Base-by-base conservation (phyloP, 2,113 vertebrate species). In the Zosterops pallidus region DNA sequence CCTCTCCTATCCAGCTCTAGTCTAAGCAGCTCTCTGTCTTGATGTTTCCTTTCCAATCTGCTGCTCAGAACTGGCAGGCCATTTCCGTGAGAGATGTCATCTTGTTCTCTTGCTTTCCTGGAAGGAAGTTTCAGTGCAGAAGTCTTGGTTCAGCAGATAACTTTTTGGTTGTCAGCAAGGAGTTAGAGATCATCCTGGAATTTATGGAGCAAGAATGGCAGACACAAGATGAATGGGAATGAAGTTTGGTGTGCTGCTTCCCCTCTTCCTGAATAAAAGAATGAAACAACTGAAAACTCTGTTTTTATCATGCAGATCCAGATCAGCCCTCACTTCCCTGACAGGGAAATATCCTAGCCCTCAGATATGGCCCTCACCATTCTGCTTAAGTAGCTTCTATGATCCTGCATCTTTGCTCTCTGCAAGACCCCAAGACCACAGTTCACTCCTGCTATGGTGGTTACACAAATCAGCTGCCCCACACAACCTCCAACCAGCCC, bases 131-230 rank as follows among this genome's bases (percentile, higher is more conserved):
- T 53, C 50, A 64, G 33, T 62, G 44, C 59, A 92, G 85, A 97
- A 96, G 33, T 44, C 65, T 90, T 92, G 86, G 91, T 91, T 92
- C 91, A 96, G 74, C 94, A 93, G 46, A 62, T 87, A 94, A 94
- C 26, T 78, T 96, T 49, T 46, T 67, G 62, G 28, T 75, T 82
- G 47, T 46, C 2, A 2, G 35, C 65, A 86, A 91, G 59, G 74
- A 76, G 67, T 75, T 86, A 84, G 78, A 86, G 62, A 77, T 76
- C 57, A 64, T 44, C 0, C 1, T 65, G 70, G 57, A 91, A 95
- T 92, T 94, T 88, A 88, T 88, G 82, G 44, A 86, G 71, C 79
- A 83, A 80, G 63, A 94, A 89, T 5, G 2, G 53, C 63, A 41
- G 29, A 49, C 29, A 62, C 3, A 3, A 29, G 19, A 72, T 86